Conservation (phyloP, 2,797 vertebrate genomes). For the Xyrichtys novacula region DNA sequence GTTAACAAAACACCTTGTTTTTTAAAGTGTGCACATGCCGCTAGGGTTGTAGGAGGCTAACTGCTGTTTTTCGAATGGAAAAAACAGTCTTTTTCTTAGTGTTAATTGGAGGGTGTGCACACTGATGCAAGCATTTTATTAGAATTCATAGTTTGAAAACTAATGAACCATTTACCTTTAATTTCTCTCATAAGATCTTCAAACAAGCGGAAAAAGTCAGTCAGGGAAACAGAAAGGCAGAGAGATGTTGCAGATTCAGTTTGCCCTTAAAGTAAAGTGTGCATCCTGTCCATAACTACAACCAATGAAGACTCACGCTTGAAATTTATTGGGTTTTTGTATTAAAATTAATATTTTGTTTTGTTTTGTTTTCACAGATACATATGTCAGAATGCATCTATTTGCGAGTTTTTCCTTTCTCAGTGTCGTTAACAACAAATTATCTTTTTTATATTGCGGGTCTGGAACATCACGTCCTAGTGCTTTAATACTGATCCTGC, state of each 20-base stretch:
- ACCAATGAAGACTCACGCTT: no score
- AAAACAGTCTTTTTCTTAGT: slow-evolving; percentile 10
- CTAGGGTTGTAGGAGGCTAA: background rate
- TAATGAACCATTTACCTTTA: slow-evolving; percentile 21
- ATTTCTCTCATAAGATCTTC: background rate
- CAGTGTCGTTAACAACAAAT: background rate
- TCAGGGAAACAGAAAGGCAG: background rate
- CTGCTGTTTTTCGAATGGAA: background rate
- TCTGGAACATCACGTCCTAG: no score
- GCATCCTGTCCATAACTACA: background rate
- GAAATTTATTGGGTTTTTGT: background rate
- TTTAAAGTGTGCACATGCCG: slow-evolving; percentile 24
- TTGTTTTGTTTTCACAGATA: background rate
- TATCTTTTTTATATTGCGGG: no score
- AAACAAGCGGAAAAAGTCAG: slow-evolving; percentile 8
- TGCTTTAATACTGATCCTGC: no score
- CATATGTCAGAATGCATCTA: background rate
- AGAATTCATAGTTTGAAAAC: slow-evolving; percentile 18
- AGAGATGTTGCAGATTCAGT: background rate
- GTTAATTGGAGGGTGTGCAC: slow-evolving; percentile 17
- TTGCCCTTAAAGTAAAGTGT: background rate
- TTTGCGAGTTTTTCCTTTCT: no score
- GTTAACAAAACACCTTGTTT: slow-evolving; percentile 12
- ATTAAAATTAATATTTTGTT: background rate
- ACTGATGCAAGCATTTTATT: slow-evolving; percentile 17